A percentile compares a stretch with the other conserved stretches of the same genome.
Conservation (phyloP, 1,140 invertebrate species). For the Littorina saxatilis region DNA sequence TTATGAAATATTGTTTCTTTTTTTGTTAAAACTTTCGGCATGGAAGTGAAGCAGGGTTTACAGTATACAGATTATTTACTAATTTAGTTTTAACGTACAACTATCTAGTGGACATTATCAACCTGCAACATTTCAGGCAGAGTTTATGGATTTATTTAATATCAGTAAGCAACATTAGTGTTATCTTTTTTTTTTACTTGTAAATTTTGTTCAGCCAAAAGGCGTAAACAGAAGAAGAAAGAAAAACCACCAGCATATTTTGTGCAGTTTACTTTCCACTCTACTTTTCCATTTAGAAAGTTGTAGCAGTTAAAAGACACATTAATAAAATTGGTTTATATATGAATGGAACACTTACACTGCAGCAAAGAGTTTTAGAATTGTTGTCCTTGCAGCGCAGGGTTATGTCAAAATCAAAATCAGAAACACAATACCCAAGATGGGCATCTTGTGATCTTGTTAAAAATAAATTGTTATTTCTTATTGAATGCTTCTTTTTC, state of each 20-base stretch:
- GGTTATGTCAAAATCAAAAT: too few species aligned
- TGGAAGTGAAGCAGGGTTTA: not conserved
- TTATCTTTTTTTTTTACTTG: not conserved
- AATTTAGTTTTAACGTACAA: not conserved
- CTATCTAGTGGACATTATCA: not conserved
- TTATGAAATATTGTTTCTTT: too few species aligned
- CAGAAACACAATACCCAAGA: too few species aligned
- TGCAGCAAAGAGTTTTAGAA: too few species aligned
- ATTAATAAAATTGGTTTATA: too few species aligned
- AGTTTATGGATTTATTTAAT: not conserved
- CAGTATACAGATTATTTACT: not conserved
- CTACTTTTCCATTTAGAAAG: not conserved
- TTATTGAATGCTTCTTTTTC: not conserved
- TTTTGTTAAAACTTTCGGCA: too few species aligned
- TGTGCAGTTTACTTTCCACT: not conserved
- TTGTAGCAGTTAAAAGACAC: not conserved
- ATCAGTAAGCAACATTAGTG: not conserved
- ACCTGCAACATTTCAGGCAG: not conserved
- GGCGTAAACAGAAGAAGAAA: not conserved
- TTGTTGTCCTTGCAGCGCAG: too few species aligned
- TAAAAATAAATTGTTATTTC: too few species aligned
- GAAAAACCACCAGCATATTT: too few species aligned
- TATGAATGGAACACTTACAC: too few species aligned
- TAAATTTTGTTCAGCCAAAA: not conserved
- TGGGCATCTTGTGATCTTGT: too few species aligned